Evolutionary conservation across 1,140 invertebrate species (phyloP).

Genomic region (Drosophila mayri): DNA sequence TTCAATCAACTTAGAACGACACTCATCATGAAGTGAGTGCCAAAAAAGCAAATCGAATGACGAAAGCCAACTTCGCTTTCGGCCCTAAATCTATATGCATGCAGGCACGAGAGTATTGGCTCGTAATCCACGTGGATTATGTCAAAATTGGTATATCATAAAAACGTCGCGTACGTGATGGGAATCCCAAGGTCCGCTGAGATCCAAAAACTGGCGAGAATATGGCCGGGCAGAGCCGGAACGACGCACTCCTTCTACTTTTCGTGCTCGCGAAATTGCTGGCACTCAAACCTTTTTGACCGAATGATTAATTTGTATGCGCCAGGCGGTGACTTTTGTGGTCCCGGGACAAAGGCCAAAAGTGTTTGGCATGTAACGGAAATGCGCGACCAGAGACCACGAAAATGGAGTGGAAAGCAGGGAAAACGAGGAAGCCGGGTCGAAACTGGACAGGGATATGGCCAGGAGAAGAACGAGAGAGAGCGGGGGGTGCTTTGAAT

Average conservation of each 20-base stretch:
- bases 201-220: slow-evolving; percentile 49
- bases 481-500: slow-evolving; percentile 65
- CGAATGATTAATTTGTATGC: slow-evolving; percentile 81
- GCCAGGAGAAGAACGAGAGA: background rate
- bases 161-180: slow-evolving; percentile 79
- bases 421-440: slow-evolving; percentile 18
- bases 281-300: slow-evolving; percentile 67
- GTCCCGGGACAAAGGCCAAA: slow-evolving; percentile 78
- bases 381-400: slow-evolving; percentile 74
- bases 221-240: slow-evolving; percentile 34
- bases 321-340: slow-evolving; percentile 75
- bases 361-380: slow-evolving; percentile 82
- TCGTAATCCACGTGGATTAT: slow-evolving; percentile 81
- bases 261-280: slow-evolving; percentile 24
- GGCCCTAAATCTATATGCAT: slow-evolving; percentile 14
- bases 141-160: slow-evolving; percentile 83
- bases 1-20: slow-evolving; percentile 42
- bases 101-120: slow-evolving; percentile 48
- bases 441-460: slow-evolving; percentile 22
- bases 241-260: slow-evolving; percentile 17
- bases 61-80: slow-evolving; percentile 45
- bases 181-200: slow-evolving; percentile 47
- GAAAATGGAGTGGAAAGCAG: slow-evolving; percentile 14
- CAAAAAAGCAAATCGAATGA: slow-evolving; percentile 50
- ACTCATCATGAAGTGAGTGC: slow-evolving; percentile 39